phyloP scores from a whole-genome alignment of 2,113 vertebrate genomes.

The Athene noctua region DNA sequence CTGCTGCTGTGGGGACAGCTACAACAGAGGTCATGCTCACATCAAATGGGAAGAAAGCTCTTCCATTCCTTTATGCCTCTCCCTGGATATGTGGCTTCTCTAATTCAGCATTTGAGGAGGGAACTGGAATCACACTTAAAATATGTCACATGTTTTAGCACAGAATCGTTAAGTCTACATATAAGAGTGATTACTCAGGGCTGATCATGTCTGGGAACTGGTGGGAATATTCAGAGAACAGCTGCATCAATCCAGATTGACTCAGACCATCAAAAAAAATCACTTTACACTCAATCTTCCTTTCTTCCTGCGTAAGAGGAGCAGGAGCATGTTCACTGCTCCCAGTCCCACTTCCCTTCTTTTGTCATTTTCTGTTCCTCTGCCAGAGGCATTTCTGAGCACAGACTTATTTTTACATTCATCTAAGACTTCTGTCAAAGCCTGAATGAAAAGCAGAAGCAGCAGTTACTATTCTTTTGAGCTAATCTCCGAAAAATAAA shows the following conservation, averaged over 20 bases:
- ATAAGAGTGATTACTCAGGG: not conserved
- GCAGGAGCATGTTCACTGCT: not conserved
- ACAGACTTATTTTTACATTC: not conserved
- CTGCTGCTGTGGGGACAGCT: not conserved
- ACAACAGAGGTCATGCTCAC: rapidly evolving
- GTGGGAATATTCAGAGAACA: not conserved
- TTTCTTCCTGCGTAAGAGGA: not conserved
- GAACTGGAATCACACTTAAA: not conserved
- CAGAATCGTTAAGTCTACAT: not conserved
- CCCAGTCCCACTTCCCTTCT: not conserved
- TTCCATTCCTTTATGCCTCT: not conserved
- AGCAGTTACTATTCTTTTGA: not conserved
- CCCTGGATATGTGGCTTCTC: not conserved
- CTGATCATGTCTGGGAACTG: not conserved
- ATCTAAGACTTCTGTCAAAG: not conserved
- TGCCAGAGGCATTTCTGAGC: not conserved
- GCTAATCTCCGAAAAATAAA: not conserved
- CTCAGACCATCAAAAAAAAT: not conserved
- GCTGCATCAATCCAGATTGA: not conserved
- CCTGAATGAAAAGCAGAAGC: not conserved
- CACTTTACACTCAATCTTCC: not conserved
- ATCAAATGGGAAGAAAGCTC: not conserved
- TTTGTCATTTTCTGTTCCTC: not conserved
- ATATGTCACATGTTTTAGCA: not conserved
- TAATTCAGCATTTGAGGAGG: not conserved